Percentiles rank a stretch among this genome's conserved stretches.
Evolutionary conservation across 2,888 invertebrate genomes (phyloP).

Genomic region (Drosophila kokeensis): DNA sequence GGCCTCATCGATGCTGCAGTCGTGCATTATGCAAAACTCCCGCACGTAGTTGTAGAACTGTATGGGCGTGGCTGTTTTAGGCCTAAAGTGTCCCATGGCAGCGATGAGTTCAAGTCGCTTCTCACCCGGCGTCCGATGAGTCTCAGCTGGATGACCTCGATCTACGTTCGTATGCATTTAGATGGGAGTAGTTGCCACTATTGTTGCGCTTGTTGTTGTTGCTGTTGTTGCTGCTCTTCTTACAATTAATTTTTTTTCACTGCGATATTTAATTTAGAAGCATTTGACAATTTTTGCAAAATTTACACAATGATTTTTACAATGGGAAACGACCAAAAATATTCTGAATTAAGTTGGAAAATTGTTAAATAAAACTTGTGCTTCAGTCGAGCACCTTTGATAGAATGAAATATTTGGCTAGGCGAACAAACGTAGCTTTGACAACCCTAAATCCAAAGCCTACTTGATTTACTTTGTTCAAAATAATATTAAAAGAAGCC

Average conservation of each 20-base stretch:
- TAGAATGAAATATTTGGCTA: slow-evolving; percentile 7
- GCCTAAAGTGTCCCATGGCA: slow-evolving; percentile 37
- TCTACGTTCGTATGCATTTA: neutral
- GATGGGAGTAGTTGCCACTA: neutral
- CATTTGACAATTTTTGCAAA: neutral
- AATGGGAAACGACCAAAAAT: slow-evolving; percentile 11
- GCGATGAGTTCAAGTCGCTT: slow-evolving; percentile 38
- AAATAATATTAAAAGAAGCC: neutral
- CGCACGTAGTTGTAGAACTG: slow-evolving; percentile 69
- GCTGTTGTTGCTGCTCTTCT: too few relatives aligned
- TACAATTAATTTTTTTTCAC: neutral
- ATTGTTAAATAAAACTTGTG: slow-evolving; percentile 27
- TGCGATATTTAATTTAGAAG: neutral
- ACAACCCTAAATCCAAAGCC: neutral
- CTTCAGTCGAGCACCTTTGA: slow-evolving; percentile 8
- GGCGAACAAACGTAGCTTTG: neutral
- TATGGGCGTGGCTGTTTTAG: slow-evolving; percentile 49
- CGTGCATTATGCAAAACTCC: slow-evolving; percentile 67
- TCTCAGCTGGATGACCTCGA: neutral
- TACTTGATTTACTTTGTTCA: neutral
- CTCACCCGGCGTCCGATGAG: slow-evolving; percentile 1
- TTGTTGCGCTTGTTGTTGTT: neutral
- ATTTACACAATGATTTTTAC: neutral
- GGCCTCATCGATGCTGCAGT: slow-evolving; percentile 71
- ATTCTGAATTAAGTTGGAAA: slow-evolving; percentile 18